A percentile compares a stretch with the other conserved stretches of the same genome.
Conservation (phyloP, 2,113 vertebrate genomes). For the Crotalus viridis region DNA sequence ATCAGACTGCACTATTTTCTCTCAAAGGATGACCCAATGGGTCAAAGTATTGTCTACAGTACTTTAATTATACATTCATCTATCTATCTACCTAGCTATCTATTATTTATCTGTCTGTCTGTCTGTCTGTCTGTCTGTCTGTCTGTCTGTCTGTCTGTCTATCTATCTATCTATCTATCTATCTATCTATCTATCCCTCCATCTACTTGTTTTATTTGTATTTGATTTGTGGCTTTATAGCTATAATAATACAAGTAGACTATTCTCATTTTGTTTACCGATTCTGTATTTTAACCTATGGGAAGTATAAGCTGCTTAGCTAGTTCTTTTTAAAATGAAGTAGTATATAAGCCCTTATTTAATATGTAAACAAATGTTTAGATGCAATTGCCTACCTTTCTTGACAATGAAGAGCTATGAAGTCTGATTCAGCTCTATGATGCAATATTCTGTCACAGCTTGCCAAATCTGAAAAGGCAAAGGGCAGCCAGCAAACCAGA, state of each 20-base stretch:
- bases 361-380: neutral
- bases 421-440: neutral
- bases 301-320: neutral
- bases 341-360: neutral
- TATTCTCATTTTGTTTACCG: neutral
- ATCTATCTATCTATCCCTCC: neutral
- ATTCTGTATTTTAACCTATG: neutral
- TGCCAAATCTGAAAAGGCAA: neutral
- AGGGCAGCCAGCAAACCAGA: neutral
- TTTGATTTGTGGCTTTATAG: neutral
- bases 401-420: neutral
- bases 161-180: too few species aligned
- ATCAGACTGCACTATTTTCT: neutral
- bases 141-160: too few species aligned
- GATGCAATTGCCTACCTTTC: neutral
- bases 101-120: too few species aligned
- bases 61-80: neutral
- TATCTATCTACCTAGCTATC: neutral
- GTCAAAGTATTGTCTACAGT: neutral
- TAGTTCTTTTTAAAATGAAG: neutral
- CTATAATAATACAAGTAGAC: neutral
- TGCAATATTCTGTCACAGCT: neutral
- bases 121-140: too few species aligned
- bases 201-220: neutral
- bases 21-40: neutral